Base-by-base conservation (phyloP, 30 jellyfish, hydroid and myxozoan genomes). In the Catostylus mosaicus region DNA sequence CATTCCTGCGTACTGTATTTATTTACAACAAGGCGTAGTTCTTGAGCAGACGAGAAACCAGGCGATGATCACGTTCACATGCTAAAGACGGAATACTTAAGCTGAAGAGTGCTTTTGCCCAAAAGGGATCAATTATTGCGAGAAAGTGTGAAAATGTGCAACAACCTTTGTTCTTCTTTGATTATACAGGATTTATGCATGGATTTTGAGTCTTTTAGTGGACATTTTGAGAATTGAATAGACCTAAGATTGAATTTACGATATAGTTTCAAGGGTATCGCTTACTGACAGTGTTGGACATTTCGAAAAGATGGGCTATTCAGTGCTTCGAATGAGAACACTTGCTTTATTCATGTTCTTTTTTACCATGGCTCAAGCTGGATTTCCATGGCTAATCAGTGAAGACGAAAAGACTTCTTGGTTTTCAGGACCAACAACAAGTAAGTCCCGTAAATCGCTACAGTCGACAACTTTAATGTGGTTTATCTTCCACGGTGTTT, bases 321-420 rank as follows among this genome's bases (percentile, higher is more conserved):
- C 34, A 8, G 57, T 52, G 62, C 73, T 34, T 48, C 1, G 18
- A 0, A 33, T 27, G 72, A 80, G 9, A 19, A 24, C 68, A 14
- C 11, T 40, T 43, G 68, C 24, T 26, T 33, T 64, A 14, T 31
- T 80, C 33, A 0, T 66, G 7, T 22, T 54, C 11, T 40, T 40
- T 34, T 46, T 64, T 30, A 23, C 83, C 54, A 45, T 50, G 78
- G 79, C 61, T 56, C 59, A 67, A 0, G 90, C 90, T 66, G 84
- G 84, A 18, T 37, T 80, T 31, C 90, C 90, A 12, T 80, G 90
- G 90, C 79, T 80, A 2, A 56, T 80, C 77, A 80, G 90, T 37
- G 90, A 80, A 31, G 90, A 80, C 30, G 90, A 80, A 36, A 80
- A 67, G 64, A 50, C 36, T 9, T 65, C 90, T 20, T 80, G 90